Percentiles rank a stretch among this genome's conserved stretches.
Conservation (phyloP, 2,888 invertebrate genomes). For the Geotrupes spiniger region DNA sequence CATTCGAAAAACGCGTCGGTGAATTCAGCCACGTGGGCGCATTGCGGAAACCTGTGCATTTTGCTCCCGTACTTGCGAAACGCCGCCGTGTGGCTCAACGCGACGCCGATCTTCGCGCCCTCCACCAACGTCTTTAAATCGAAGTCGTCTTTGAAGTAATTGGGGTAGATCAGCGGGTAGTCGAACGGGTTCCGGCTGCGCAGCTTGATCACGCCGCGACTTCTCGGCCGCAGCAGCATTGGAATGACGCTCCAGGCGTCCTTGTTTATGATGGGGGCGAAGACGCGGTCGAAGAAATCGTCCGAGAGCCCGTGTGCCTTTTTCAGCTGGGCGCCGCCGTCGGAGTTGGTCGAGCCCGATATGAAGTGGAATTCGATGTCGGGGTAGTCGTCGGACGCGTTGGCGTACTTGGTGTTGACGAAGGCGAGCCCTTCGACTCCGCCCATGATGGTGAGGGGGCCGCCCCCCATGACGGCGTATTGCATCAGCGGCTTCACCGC, state of each 20-base stretch:
- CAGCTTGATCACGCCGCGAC: slow-evolving; percentile 77
- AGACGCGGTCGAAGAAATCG: slow-evolving; percentile 71
- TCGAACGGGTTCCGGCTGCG: slow-evolving; percentile 82
- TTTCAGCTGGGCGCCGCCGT: slow-evolving; percentile 77
- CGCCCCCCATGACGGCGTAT: slow-evolving; percentile 79
- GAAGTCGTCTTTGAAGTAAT: slow-evolving; percentile 78
- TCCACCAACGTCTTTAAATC: slow-evolving; percentile 80
- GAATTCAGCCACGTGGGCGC: slow-evolving; percentile 63
- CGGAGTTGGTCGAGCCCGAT: slow-evolving; percentile 82
- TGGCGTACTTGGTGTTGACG: slow-evolving; percentile 82
- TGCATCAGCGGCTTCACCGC: slow-evolving; percentile 76
- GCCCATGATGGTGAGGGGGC: slow-evolving; percentile 82
- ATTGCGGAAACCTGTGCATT: slow-evolving; percentile 76
- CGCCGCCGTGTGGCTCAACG: slow-evolving; percentile 74
- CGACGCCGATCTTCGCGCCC: slow-evolving; percentile 80
- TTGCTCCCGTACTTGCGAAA: slow-evolving; percentile 72
- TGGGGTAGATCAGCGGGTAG: slow-evolving; percentile 87
- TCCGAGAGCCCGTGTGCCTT: slow-evolving; percentile 77
- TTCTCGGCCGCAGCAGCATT: slow-evolving; percentile 79
- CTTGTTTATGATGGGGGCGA: slow-evolving; percentile 69
- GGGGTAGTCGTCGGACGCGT: slow-evolving; percentile 76
- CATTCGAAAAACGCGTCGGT: slow-evolving; percentile 84
- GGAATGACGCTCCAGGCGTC: slow-evolving; percentile 85
- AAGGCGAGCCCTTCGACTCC: slow-evolving; percentile 85
- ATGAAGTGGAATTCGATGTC: slow-evolving; percentile 89